A percentile compares a stretch with the other conserved stretches of the same genome.
phyloP scores from a whole-genome alignment of 2,113 vertebrate species.

The Lepus timidus region DNA sequence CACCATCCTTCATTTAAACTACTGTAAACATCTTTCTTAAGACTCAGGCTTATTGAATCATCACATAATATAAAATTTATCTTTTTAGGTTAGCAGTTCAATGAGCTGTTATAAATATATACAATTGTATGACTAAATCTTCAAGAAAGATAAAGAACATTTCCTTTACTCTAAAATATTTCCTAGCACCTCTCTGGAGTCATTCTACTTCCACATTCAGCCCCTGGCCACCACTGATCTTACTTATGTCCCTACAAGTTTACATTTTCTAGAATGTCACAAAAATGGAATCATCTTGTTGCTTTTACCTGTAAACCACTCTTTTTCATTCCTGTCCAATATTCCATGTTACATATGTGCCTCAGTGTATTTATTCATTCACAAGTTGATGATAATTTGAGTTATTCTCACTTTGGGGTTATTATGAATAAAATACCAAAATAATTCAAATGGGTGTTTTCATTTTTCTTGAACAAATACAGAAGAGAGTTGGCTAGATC shows the following conservation, averaged over 20 bases:
- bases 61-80: neutral
- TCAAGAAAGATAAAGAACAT: neutral
- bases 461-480: constrained; percentile 2
- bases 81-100: neutral
- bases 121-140: neutral
- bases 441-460: neutral
- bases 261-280: neutral
- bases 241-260: neutral
- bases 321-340: constrained; percentile 19
- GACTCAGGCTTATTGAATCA: neutral
- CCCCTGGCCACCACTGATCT: neutral
- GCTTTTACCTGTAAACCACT: neutral
- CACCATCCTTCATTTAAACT: neutral
- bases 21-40: neutral
- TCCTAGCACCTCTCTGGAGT: neutral
- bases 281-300: neutral
- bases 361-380: neutral
- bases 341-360: neutral
- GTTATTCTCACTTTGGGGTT: neutral
- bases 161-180: neutral
- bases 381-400: neutral
- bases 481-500: neutral
- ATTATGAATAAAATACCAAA: neutral
- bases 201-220: neutral
- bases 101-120: neutral